A percentile compares a stretch with the other conserved stretches of the same genome.
These are phyloP conservation scores for Phymanthus crucifer DNA, from an alignment of 92 coral and sea anemone species.

Conservation along the genomic window DNA sequence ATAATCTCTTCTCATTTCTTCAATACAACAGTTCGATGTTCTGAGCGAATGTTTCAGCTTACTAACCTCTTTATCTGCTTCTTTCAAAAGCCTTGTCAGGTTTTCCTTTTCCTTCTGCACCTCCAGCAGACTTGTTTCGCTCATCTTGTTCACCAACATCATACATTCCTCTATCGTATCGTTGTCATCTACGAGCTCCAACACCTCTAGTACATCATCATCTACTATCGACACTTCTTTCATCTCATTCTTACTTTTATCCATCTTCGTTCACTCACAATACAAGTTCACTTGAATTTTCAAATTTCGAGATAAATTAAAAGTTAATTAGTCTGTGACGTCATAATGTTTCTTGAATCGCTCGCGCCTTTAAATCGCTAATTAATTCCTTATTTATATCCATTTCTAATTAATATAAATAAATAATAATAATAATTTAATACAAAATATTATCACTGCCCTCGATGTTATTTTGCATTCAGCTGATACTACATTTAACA, in stretches of 20 bases:
- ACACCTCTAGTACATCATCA: constrained; percentile 86
- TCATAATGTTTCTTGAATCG: constrained; percentile 9
- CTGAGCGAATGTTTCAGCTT: constrained; percentile 72
- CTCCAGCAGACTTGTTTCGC: constrained; percentile 90
- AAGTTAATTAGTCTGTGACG: constrained; percentile 3
- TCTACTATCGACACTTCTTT: constrained; percentile 89
- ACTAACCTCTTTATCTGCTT: constrained; percentile 90
- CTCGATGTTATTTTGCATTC: neutral
- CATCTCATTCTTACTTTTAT: constrained; percentile 23
- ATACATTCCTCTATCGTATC: constrained; percentile 87
- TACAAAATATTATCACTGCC: neutral
- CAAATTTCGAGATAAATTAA: neutral
- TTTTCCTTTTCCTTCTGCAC: constrained; percentile 78
- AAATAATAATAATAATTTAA: neutral
- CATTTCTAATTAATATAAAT: neutral
- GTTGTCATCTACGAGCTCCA: constrained; percentile 75
- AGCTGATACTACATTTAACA: too few relatives aligned
- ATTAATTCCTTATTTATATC: neutral
- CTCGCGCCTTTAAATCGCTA: constrained; percentile 7
- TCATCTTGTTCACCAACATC: constrained; percentile 97
- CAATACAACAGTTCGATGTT: constrained; percentile 61
- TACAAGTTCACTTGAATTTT: neutral
- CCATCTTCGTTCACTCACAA: constrained; percentile 13
- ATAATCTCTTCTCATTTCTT: constrained; percentile 53
- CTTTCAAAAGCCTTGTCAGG: constrained; percentile 68